Evolutionary conservation across 2,113 vertebrate species (phyloP).

Genomic region (Origma solitaria): DNA sequence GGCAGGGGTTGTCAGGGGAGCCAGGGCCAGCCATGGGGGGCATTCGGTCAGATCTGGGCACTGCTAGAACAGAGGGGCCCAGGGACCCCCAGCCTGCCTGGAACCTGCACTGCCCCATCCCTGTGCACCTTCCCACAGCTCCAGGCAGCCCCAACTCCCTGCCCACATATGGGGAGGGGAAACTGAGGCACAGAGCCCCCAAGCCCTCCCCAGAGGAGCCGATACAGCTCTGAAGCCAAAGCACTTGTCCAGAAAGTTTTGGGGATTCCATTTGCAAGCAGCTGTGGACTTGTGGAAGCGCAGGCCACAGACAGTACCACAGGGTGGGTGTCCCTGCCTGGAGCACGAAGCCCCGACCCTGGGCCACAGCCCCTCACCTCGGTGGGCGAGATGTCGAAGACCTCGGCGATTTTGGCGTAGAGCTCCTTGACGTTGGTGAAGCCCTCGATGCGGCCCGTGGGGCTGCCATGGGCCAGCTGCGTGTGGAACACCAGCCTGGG

Average conservation of each 20-base stretch:
- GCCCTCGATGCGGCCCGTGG: conserved; percentile 89
- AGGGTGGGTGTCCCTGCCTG: accelerated
- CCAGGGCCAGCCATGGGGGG: accelerated
- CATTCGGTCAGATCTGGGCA: accelerated
- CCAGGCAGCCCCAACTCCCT: not conserved
- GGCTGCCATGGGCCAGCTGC: conserved; percentile 94
- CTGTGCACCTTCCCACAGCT: not conserved
- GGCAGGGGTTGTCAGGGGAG: not conserved
- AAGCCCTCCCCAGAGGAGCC: not conserved
- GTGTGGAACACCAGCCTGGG: conserved; percentile 91
- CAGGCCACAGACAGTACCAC: accelerated
- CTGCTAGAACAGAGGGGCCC: not conserved
- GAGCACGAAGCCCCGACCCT: not conserved
- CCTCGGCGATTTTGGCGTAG: conserved; percentile 94
- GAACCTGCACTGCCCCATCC: not conserved
- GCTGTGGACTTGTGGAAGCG: accelerated
- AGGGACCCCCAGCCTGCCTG: not conserved
- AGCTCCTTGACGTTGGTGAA: conserved; percentile 98
- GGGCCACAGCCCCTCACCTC: conserved; percentile 74
- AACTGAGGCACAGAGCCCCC: not conserved
- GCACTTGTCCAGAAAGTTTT: not conserved
- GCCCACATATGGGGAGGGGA: accelerated
- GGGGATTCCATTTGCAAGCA: not conserved
- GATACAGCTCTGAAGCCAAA: not conserved
- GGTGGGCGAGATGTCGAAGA: conserved; percentile 89